Evolutionary conservation across 2,797 vertebrate genomes (phyloP).

Genomic region (Ptychadena robeensis): DNA sequence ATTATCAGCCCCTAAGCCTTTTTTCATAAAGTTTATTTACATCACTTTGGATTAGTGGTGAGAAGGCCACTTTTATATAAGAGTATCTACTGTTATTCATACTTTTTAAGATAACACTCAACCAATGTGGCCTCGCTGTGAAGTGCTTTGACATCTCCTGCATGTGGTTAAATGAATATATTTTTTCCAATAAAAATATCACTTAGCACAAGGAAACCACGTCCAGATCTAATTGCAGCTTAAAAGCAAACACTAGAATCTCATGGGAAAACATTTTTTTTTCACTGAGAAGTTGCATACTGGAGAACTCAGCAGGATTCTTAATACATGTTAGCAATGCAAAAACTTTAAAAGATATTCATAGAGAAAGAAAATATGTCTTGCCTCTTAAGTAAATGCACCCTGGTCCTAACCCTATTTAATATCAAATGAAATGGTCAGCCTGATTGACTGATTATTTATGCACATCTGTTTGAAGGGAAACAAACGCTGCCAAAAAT

Average conservation of each 20-base stretch:
- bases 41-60: not conserved
- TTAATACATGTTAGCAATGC: constrained; percentile 3
- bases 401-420: not conserved
- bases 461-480: not conserved
- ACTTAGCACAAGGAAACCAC: constrained; percentile 48
- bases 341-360: not conserved
- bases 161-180: constrained; percentile 34
- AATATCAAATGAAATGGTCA: not conserved
- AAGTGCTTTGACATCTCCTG: constrained; percentile 29
- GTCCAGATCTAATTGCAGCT: constrained; percentile 51
- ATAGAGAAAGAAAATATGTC: not conserved
- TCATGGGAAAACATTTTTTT: constrained; percentile 14
- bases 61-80: not conserved
- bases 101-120: constrained; percentile 25
- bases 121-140: constrained; percentile 7
- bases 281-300: constrained; percentile 32
- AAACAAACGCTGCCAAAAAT: not conserved
- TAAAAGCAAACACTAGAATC: constrained; percentile 38
- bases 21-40: not conserved
- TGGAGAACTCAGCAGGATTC: not conserved
- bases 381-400: not conserved
- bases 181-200: constrained; percentile 54
- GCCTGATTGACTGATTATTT: constrained; percentile 12
- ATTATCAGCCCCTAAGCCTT: not conserved
- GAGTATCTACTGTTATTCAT: constrained; percentile 1